phyloP scores from a whole-genome alignment of 2,888 invertebrate genomes.

The Ellobium chinense region DNA sequence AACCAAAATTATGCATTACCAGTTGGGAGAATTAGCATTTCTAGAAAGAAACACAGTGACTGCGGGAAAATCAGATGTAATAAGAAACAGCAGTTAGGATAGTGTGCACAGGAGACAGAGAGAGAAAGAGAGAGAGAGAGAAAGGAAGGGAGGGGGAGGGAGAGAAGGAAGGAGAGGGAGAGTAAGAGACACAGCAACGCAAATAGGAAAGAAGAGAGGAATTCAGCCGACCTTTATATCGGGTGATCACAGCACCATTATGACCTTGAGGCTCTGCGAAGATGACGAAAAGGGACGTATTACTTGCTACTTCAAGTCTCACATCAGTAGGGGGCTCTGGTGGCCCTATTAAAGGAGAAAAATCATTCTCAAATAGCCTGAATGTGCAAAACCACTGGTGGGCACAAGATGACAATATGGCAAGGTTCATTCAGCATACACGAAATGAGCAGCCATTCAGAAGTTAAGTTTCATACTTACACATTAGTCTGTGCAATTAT shows the following conservation, averaged over 20 bases:
- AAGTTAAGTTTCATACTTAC: too few species aligned
- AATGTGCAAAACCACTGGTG: too few species aligned
- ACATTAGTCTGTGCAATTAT: too few species aligned
- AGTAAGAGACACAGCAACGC: neutral
- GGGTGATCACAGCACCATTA: conserved; percentile 91
- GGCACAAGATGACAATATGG: too few species aligned
- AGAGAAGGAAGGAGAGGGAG: neutral
- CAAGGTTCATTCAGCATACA: too few species aligned
- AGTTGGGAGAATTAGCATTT: too few species aligned
- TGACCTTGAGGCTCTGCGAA: conserved; percentile 85
- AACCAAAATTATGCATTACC: neutral
- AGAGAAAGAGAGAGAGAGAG: neutral
- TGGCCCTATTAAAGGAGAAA: conserved; percentile 76
- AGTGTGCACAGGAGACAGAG: too few species aligned
- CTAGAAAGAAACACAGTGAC: too few species aligned
- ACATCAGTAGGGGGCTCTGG: conserved; percentile 91
- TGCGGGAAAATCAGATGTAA: too few species aligned
- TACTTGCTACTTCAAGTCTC: conserved; percentile 85
- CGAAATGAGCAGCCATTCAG: too few species aligned
- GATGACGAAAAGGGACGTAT: conserved; percentile 84
- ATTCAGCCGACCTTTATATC: conserved; percentile 93
- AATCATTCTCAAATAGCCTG: too few species aligned
- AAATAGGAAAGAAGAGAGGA: neutral
- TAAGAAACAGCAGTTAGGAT: too few species aligned
- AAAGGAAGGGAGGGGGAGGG: neutral